Percentiles rank a stretch among this genome's conserved stretches.
Conservation (phyloP, 2,888 invertebrate genomes). For the Pegoplata infirma region DNA sequence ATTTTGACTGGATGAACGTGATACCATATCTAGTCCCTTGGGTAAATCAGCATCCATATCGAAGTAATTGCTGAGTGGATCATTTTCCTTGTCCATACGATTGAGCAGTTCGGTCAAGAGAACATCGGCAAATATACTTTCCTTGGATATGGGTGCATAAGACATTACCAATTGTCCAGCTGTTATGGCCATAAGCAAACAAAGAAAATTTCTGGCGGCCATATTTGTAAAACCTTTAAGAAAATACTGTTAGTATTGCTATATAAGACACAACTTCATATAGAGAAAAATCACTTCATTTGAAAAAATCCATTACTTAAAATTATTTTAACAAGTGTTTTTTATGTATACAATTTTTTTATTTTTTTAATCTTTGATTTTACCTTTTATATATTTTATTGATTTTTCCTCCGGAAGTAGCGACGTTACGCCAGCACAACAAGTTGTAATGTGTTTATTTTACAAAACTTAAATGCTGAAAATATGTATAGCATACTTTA, state of each 20-base stretch:
- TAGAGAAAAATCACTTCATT: too few relatives aligned
- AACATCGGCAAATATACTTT: conserved; percentile 84
- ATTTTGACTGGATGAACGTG: conserved; percentile 81
- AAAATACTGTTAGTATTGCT: too few relatives aligned
- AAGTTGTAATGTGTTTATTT: conserved; percentile 39
- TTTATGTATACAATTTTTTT: not conserved
- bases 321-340: too few relatives aligned
- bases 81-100: conserved; percentile 87
- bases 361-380: conserved; percentile 23
- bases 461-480: not conserved
- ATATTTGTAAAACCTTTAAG: conserved; percentile 6
- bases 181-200: conserved; percentile 41
- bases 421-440: conserved; percentile 52
- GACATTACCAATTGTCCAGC: conserved; percentile 46
- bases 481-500: conserved; percentile 17
- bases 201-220: too few relatives aligned
- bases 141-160: conserved; percentile 76
- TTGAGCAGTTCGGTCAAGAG: conserved; percentile 87
- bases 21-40: conserved; percentile 76
- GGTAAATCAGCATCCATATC: conserved; percentile 74
- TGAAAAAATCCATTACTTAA: too few relatives aligned
- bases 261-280: too few relatives aligned
- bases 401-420: conserved; percentile 56
- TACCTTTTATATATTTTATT: conserved; percentile 28
- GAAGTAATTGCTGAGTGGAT: conserved; percentile 80